phyloP scores from a whole-genome alignment of 2,113 vertebrate genomes.

The Carassius auratus region DNA sequence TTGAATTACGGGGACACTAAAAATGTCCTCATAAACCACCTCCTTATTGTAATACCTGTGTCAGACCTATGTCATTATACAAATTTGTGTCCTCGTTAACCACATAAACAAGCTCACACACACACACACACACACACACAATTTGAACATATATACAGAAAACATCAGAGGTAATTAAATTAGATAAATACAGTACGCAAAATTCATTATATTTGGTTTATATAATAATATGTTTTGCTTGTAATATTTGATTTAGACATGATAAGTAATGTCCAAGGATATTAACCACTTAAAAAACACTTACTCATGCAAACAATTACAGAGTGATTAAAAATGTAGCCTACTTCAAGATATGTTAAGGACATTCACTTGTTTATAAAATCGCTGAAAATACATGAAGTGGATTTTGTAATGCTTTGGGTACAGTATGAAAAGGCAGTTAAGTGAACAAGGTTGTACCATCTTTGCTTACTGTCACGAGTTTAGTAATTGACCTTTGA shows the following conservation, averaged over 20 bases:
- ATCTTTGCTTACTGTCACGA: not conserved
- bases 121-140: too few relatives aligned
- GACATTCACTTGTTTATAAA: not conserved
- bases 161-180: not conserved
- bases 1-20: too few relatives aligned
- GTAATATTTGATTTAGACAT: not conserved
- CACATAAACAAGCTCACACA: too few relatives aligned
- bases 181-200: not conserved
- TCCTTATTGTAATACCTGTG: too few relatives aligned
- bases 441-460: not conserved
- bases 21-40: too few relatives aligned
- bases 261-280: not conserved
- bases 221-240: too few relatives aligned
- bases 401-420: not conserved
- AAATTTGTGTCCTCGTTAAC: too few relatives aligned
- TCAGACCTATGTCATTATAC: too few relatives aligned
- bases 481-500: slow-evolving; percentile 18
- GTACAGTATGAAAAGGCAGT: not conserved
- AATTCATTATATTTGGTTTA: not conserved
- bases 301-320: not conserved
- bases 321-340: not conserved
- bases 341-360: not conserved
- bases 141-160: not conserved
- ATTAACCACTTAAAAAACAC: not conserved
- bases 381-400: not conserved